Base-by-base conservation (phyloP, 2,113 vertebrate species). In the Coptodon rendalli region DNA sequence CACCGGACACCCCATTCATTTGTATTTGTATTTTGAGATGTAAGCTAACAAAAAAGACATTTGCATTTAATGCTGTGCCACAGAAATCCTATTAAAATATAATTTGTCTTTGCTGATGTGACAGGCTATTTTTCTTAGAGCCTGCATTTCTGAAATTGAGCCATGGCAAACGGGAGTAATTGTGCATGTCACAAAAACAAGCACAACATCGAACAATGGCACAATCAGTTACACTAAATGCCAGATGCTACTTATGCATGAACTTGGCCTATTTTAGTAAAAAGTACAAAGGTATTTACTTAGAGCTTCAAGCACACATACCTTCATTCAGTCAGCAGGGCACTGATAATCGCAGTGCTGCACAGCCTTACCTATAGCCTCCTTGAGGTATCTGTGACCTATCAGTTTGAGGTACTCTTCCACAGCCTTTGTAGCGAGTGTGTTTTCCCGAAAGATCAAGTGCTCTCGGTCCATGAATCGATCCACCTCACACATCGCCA, bases 331-430 rank as follows among this genome's bases (percentile, higher is more conserved):
- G 27, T 40, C 16, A 81, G 43, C 16, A n/a, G 50, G 22, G 38
- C 24, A 53, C 54, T 79, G 31, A 56, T 12, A 82, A 0, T 50
- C 14, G 59, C 13, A 9, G 22, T 22, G 59, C 40, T n/a, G n/a
- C 29, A 12, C 31, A 19, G 27, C 68, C 96, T 95, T 93, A 99
- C 98, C 98, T 36, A 99, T 98, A 91, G 98, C 98, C 10, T 99
- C 98, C 96, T 99, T 99, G 96, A 99, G 98, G 97, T 99, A 99
- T 97, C 98, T 97, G 96, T 99, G 98, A 94, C 98, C 98, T 45
- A 99, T 99, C 95, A 99, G 96, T 95, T 99, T 98, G 97, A 99
- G 98, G 91, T 98, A 99, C 97, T 99, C 98, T 95, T 99, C 98
- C 95, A 99, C 98, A 94, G 98, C 98, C 97, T 99, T 99, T 57